These are phyloP conservation scores for Leptobrachium ailaonicum DNA, from an alignment of 2,113 vertebrate genomes.

Conservation along the genomic window DNA sequence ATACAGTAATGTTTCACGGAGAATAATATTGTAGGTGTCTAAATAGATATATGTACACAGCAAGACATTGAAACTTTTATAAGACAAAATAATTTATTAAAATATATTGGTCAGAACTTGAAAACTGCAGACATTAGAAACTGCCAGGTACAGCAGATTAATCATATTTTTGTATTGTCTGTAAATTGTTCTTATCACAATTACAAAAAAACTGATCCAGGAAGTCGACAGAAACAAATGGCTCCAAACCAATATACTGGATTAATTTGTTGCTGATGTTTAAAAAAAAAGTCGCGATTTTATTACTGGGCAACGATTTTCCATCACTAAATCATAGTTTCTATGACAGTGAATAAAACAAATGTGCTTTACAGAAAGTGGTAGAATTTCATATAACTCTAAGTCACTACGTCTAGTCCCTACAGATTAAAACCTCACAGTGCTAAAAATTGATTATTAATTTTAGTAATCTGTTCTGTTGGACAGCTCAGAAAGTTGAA, in stretches of 20 bases:
- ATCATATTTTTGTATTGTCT: not conserved
- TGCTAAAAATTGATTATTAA: too few species aligned
- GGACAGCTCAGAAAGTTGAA: too few species aligned
- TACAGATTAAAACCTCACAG: not conserved
- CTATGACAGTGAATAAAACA: conserved; percentile 35
- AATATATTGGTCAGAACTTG: not conserved
- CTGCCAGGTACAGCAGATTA: not conserved
- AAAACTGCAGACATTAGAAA: not conserved
- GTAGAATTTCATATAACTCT: conserved; percentile 20
- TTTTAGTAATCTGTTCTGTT: too few species aligned
- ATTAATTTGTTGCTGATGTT: conserved; percentile 35
- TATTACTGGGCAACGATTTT: conserved; percentile 23
- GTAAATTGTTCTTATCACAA: conserved; percentile 16
- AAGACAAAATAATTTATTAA: not conserved
- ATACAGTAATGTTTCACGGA: too few species aligned
- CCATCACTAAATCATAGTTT: conserved; percentile 33
- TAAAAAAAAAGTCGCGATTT: conserved; percentile 30
- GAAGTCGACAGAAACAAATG: conserved; percentile 26
- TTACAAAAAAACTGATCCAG: conserved; percentile 13
- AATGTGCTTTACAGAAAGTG: conserved; percentile 34
- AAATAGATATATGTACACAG: too few species aligned
- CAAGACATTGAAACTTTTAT: not conserved
- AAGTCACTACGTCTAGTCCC: conserved; percentile 4
- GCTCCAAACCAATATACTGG: conserved; percentile 12
- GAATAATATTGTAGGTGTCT: too few species aligned